phyloP scores from a whole-genome alignment of 2,113 vertebrate species.

The Dicerorhinus sumatrensis region DNA sequence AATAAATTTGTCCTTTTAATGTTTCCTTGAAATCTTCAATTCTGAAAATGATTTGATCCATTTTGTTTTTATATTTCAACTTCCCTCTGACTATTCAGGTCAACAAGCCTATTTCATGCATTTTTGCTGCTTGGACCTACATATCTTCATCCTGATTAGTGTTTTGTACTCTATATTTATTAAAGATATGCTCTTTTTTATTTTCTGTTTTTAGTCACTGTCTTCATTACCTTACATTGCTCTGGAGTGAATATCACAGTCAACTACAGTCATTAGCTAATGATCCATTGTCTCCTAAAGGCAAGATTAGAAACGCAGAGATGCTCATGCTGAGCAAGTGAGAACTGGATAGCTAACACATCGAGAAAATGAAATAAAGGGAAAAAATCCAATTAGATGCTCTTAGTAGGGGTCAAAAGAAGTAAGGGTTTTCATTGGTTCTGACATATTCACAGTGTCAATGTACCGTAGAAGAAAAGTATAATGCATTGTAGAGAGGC shows the following conservation, averaged over 20 bases:
- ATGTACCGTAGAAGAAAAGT: not conserved
- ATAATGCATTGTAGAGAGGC: not conserved
- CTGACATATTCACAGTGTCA: not conserved
- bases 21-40: not conserved
- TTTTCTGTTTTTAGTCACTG: constrained; percentile 28
- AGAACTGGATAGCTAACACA: constrained; percentile 25
- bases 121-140: not conserved
- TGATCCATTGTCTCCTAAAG: constrained; percentile 42
- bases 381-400: constrained; percentile 39
- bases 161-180: not conserved
- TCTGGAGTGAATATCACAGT: not conserved
- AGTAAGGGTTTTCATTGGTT: not conserved
- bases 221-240: not conserved
- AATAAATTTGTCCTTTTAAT: constrained; percentile 3
- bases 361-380: constrained; percentile 54
- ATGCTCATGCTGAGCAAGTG: not conserved
- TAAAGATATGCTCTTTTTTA: not conserved
- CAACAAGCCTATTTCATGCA: not conserved
- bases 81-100: not conserved
- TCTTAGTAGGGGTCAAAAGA: constrained; percentile 31
- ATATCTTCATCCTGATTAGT: not conserved
- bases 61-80: not conserved
- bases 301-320: constrained; percentile 21
- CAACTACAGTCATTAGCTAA: constrained; percentile 20
- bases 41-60: not conserved